Evolutionary conservation across 2,888 invertebrate species (phyloP), one percentile per base, ranked within the genome.

Genomic region (Trachelus stipa): DNA sequence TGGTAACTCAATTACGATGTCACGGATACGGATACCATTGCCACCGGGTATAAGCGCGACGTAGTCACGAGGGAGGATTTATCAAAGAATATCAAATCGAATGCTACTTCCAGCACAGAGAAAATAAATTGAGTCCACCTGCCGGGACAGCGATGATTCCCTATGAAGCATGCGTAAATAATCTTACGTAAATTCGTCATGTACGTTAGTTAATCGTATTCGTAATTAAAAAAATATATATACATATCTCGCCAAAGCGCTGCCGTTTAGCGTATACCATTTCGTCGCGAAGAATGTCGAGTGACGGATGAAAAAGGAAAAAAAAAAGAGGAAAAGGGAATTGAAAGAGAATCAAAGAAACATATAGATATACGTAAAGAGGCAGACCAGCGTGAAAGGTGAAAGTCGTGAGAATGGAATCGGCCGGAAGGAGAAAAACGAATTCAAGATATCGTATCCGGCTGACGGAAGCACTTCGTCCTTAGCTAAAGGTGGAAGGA

Each of bases 391-490:
- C 56, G 56, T 23, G 23, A 56, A 56, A 56, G 56, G 23, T 56
- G 56, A 31, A 76, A 78, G 73, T 75, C 12, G 75, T 73, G 68
- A 69, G 76, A 76, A 69, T 11, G 56, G 56, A 56, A 23, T 56
- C 56, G 56, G 56, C 56, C 56, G 56, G 56, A 56, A 68, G 68
- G 73, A 34, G 68, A 73, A 76, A 75, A 30, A 68, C 73, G 34
- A 68, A 68, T 76, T 69, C 33, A 73, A 73, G 69, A 73, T 73
- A 73, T 37, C 74, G 74, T 74, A 77, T 77, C 77, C 77, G 77
- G 73, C 69, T 37, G 77, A 74, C 77, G 77, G 77, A 77, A 74
- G 74, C 74, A 77, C 77, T 77, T 68, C 11, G n/a, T 56, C 56
- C 56, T 56, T 56, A 23, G 56, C 73, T 30, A 31, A 56, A 56